A percentile compares a stretch with the other conserved stretches of the same genome.
These are phyloP conservation scores for Uloborus diversus DNA, from an alignment of 1,140 invertebrate species.

Conservation along the genomic window DNA sequence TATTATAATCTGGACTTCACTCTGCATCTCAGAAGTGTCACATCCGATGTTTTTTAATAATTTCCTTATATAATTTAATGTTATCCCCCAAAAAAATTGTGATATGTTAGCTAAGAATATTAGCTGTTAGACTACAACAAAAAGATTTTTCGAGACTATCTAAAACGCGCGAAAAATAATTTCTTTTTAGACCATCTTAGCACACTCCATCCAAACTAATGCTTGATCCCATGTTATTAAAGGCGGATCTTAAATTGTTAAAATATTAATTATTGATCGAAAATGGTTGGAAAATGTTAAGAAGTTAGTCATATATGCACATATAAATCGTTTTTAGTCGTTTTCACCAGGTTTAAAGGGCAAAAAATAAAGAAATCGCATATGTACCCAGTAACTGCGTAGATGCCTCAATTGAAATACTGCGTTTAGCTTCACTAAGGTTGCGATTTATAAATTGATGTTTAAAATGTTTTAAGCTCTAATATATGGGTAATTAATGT, in stretches of 20 bases:
- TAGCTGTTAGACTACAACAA: background rate
- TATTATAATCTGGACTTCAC: constrained; percentile 22
- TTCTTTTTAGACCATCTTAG: constrained; percentile 37
- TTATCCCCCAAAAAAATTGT: constrained; percentile 15
- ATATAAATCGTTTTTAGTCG: constrained; percentile 39
- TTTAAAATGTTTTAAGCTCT: too few species aligned
- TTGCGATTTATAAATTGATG: too few species aligned
- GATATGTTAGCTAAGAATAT: constrained; percentile 7
- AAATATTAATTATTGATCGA: background rate
- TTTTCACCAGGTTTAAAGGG: background rate
- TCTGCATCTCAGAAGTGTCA: constrained; percentile 1
- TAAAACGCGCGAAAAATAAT: constrained; percentile 30
- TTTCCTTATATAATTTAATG: constrained; percentile 6
- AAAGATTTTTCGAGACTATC: constrained; percentile 21
- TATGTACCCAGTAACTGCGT: constrained; percentile 19
- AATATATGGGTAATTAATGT: too few species aligned
- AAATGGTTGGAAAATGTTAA: background rate
- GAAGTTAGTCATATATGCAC: background rate
- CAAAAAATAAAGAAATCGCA: constrained; percentile 1
- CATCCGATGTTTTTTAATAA: constrained; percentile 47
- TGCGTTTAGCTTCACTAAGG: too few species aligned
- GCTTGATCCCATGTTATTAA: constrained; percentile 25
- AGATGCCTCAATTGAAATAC: background rate
- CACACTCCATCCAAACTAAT: constrained; percentile 37
- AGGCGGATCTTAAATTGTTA: constrained; percentile 20